phyloP scores from a whole-genome alignment of 1,140 invertebrate genomes.

The Ceratitis capitata region DNA sequence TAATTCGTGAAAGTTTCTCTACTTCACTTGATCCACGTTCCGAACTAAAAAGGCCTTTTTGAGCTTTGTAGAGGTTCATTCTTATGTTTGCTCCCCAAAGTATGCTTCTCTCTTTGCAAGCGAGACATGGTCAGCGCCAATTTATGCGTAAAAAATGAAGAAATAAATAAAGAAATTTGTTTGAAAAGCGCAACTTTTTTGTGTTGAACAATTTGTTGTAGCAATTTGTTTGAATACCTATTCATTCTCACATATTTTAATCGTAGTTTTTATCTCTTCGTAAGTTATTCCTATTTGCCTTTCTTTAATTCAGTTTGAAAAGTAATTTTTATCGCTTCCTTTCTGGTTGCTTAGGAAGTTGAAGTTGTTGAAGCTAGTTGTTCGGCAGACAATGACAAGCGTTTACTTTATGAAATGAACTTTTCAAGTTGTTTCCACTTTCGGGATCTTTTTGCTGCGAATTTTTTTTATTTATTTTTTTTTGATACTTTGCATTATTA shows the following conservation, averaged over 20 bases:
- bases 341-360: not conserved
- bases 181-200: not conserved
- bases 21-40: not conserved
- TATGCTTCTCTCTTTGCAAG: not conserved
- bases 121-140: not conserved
- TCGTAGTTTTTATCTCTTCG: not conserved
- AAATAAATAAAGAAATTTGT: not conserved
- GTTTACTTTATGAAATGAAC: not conserved
- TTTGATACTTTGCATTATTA: too few relatives aligned
- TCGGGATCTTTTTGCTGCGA: not conserved
- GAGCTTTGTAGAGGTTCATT: not conserved
- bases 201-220: not conserved
- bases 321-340: not conserved
- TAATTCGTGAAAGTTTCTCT: not conserved
- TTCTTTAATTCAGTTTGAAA: constrained; percentile 1
- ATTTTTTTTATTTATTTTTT: not conserved
- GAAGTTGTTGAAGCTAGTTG: not conserved
- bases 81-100: not conserved
- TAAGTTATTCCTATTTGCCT: not conserved
- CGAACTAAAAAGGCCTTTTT: not conserved
- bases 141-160: constrained; percentile 1
- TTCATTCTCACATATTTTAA: not conserved
- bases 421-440: constrained; percentile 1
- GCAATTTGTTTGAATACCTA: constrained; percentile 2
- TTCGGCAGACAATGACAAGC: not conserved